A percentile compares a stretch with the other conserved stretches of the same genome.
Conservation (phyloP, 53 echinoderm and acorn worm species). For the Temnopleurus reevesii region DNA sequence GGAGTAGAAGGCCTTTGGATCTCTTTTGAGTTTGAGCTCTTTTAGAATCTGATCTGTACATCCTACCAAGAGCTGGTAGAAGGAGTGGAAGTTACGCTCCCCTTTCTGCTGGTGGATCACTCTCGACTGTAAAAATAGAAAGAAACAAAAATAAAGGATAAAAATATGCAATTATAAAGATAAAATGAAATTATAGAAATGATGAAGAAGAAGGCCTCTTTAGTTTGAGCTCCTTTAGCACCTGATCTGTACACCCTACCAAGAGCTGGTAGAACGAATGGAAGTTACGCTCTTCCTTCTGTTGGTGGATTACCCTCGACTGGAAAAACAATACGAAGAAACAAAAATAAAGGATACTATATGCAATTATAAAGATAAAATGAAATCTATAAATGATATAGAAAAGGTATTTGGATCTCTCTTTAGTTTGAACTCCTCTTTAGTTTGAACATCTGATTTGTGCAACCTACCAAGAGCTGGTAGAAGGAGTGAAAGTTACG, state of each 20-base stretch:
- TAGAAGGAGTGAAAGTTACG: constrained; percentile 97
- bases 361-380: too few species aligned
- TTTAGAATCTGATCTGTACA: constrained; percentile 68
- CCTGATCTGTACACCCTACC: constrained; percentile 65
- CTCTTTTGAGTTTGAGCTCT: constrained; percentile 72
- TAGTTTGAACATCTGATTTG: constrained; percentile 71
- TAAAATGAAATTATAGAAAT: too few species aligned
- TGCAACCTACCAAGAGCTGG: constrained; percentile 72
- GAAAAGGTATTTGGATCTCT: constrained; percentile 71
- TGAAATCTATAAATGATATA: too few species aligned
- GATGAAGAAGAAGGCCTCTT: constrained; percentile 73
- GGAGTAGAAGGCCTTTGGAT: constrained; percentile 72
- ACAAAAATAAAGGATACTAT: constrained; percentile 30
- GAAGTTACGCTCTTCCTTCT: constrained; percentile 89
- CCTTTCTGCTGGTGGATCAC: constrained; percentile 93
- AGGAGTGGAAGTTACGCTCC: constrained; percentile 94
- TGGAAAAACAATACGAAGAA: constrained; percentile 56
- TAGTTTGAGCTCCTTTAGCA: constrained; percentile 67
- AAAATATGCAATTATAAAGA: too few species aligned
- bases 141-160: constrained; percentile 40
- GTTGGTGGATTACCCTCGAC: constrained; percentile 88
- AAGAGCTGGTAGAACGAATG: constrained; percentile 91
- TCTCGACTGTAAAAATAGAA: constrained; percentile 72
- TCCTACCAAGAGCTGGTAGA: constrained; percentile 85
- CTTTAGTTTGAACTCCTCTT: constrained; percentile 69